These are phyloP conservation scores for Leptinotarsa rubiginosa DNA, from an alignment of 2,888 invertebrate genomes.

Conservation along the genomic window DNA sequence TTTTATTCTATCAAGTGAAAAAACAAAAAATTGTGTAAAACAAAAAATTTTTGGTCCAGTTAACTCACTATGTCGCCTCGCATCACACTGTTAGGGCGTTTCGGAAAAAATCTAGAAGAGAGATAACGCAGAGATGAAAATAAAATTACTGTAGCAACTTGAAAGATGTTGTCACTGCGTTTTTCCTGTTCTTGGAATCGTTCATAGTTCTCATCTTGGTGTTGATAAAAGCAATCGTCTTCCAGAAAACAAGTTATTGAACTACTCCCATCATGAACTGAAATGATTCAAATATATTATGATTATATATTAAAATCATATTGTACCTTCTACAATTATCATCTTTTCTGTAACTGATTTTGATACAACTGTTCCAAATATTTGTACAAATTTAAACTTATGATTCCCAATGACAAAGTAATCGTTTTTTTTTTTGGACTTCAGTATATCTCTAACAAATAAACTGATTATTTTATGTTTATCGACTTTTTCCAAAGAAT, in stretches of 20 bases:
- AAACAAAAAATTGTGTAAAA: no score
- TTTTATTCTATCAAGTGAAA: no score
- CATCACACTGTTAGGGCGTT: neutral
- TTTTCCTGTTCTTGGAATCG: neutral
- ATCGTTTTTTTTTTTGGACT: constrained; percentile 5
- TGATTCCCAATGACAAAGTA: constrained; percentile 19
- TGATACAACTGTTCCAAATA: constrained; percentile 24
- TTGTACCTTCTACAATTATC: constrained; percentile 12
- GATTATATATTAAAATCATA: neutral
- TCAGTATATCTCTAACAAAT: constrained; percentile 19
- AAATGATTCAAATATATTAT: neutral
- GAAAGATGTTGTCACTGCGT: neutral
- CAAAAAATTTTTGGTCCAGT: no score
- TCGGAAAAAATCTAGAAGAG: neutral
- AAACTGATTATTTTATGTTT: constrained; percentile 16
- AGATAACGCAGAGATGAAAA: neutral
- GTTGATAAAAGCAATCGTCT: neutral
- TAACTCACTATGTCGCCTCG: constrained; percentile 5
- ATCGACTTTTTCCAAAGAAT: constrained; percentile 19
- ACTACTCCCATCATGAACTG: constrained; percentile 20
- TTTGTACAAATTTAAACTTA: constrained; percentile 13
- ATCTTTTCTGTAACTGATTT: neutral
- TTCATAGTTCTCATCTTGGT: neutral
- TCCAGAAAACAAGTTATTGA: constrained; percentile 15
- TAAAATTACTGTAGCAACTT: neutral